Base-by-base conservation (phyloP, 30 jellyfish, hydroid and myxozoan species). In the Aurelia coerulea region DNA sequence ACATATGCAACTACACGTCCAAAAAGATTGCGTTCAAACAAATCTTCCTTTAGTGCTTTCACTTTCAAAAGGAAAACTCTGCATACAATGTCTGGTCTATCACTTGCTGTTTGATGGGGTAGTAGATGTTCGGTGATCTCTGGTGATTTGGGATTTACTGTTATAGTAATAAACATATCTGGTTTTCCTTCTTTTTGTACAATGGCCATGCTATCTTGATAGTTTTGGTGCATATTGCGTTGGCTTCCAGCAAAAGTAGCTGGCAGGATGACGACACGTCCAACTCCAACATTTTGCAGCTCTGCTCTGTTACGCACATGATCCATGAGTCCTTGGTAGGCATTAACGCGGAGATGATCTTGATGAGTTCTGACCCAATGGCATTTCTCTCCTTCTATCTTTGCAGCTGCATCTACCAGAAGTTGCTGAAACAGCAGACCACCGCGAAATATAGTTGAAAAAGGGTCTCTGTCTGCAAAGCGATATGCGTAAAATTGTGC, bases 241-340 rank as follows among this genome's bases (percentile, higher is more conserved):
- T 82, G 92, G 34, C 78, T 68, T 17, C 81, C 81, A 10, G 18
- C n/a, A 54, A 60, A 83, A n/a, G 75, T 37, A 70, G 88, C 49
- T 15, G 88, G 92, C 64, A 69, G 65, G 4, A 72, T 66, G 23
- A 72, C 88, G 51, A 83, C 64, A 46, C 90, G 90, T 15, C 92
- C 88, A 23, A 80, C 88, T 4, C 49, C 37, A 10, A 39, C 34
- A 39, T 70, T 33, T 65, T 65, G 37, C 4, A 12, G 37, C 4
- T 65, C 50, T 11, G 76, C 76, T n/a, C 76, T 19, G 5, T 29
- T 19, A 2, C 32, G 76, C n/a, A 65, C 76, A 15, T 65, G 76
- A 29, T 65, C 76, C 76, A 1, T 65, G 6, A 65, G 50, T 4
- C 49, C 76, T 29, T 65, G 76, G 42, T 65, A 65, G 17, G 76